Percentiles rank a stretch among this genome's conserved stretches.
phyloP scores from a whole-genome alignment of 2,797 vertebrate species.

The Anguilla pacifica region DNA sequence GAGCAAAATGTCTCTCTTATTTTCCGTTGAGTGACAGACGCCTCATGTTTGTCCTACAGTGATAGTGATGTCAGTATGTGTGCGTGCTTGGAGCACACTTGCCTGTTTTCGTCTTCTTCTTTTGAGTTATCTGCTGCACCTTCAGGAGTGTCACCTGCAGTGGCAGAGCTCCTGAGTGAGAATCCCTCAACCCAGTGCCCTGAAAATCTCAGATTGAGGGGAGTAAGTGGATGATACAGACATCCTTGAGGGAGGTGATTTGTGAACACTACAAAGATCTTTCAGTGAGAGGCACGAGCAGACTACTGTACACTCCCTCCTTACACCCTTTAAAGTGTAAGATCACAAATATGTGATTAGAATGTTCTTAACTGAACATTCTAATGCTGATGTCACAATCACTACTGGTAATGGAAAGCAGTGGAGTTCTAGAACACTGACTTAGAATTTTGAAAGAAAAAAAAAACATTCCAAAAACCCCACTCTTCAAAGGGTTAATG shows the following conservation, averaged over 20 bases:
- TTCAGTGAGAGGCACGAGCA: background rate
- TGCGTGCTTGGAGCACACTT: background rate
- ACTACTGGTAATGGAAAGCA: background rate
- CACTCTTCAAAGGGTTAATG: background rate
- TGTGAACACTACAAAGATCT: background rate
- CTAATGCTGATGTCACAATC: background rate
- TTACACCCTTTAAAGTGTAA: background rate
- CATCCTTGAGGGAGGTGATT: background rate
- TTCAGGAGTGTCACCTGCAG: conserved; percentile 58
- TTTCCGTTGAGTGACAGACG: background rate
- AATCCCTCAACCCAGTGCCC: background rate
- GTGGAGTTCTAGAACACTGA: background rate
- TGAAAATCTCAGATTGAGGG: background rate
- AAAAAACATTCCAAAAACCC: background rate
- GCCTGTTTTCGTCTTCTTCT: conserved; percentile 65
- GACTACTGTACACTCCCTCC: background rate
- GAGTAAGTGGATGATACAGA: background rate
- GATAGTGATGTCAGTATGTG: too few relatives aligned
- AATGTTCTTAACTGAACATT: background rate
- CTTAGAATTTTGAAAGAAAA: too few relatives aligned
- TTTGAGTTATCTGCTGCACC: conserved; percentile 43
- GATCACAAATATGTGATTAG: background rate
- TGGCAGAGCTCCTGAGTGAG: background rate
- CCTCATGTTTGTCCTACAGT: too few relatives aligned
- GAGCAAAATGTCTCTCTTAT: background rate